Conservation (phyloP, 2,888 invertebrate genomes). For the Palloptera scutellata region DNA sequence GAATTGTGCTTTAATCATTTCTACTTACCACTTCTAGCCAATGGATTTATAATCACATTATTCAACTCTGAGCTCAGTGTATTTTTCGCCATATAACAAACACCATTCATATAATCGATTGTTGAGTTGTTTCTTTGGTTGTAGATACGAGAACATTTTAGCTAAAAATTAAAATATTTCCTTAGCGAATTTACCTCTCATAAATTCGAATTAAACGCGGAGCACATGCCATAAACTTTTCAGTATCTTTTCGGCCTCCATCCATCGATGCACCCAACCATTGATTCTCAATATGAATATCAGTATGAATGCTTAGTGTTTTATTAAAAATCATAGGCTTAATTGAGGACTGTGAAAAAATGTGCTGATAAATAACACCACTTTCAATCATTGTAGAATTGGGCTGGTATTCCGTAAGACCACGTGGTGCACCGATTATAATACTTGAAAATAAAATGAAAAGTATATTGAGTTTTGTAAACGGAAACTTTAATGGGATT, state of each 20-base stretch:
- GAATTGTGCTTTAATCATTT: no score
- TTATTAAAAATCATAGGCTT: no score
- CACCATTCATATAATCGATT: constrained; percentile 48
- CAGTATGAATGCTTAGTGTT: no score
- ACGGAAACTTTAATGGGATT: no score
- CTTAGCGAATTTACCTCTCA: no score
- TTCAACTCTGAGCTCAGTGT: constrained; percentile 31
- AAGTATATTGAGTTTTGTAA: no score
- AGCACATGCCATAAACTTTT: constrained; percentile 64
- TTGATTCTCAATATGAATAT: constrained; percentile 52
- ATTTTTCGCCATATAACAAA: constrained; percentile 48
- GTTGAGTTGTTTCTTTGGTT: no score
- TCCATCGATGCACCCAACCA: constrained; percentile 68
- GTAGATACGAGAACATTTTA: no score
- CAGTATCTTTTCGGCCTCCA: constrained; percentile 60
- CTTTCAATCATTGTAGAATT: constrained; percentile 64
- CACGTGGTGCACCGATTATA: constrained; percentile 67
- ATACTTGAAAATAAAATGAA: constrained; percentile 55
- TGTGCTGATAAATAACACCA: constrained; percentile 68
- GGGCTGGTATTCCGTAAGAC: constrained; percentile 63
- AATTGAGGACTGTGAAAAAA: constrained; percentile 40
- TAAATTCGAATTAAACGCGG: constrained; percentile 49
- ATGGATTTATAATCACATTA: background rate
- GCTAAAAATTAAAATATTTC: no score
- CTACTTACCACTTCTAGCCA: background rate